A percentile compares a stretch with the other conserved stretches of the same genome.
These are phyloP conservation scores for Ischnura elegans DNA, from an alignment of 2,888 invertebrate genomes.

Conservation along the genomic window DNA sequence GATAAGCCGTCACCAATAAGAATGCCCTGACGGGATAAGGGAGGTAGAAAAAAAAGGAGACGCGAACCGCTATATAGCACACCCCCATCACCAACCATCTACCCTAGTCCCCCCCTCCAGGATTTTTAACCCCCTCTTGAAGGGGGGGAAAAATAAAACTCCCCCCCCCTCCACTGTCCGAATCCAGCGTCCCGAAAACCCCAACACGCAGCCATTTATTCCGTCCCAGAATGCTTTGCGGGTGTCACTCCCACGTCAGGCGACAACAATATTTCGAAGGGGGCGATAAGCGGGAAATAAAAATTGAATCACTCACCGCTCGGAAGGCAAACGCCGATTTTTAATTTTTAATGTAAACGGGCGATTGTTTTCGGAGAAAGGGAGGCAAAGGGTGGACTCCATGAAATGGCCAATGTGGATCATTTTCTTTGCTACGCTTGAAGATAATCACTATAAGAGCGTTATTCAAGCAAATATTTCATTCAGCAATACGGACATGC, in stretches of 20 bases:
- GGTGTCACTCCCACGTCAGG: slow-evolving; percentile 18
- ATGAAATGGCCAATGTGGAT: no score
- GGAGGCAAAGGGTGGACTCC: no score
- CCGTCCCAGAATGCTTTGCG: neutral
- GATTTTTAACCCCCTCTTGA: neutral
- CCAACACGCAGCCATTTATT: slow-evolving; percentile 16
- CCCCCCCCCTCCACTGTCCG: neutral
- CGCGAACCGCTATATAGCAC: neutral
- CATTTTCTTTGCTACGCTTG: no score
- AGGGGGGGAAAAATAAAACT: neutral
- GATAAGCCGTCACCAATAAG: slow-evolving; percentile 61
- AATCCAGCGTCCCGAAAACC: neutral
- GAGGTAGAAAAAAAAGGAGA: neutral
- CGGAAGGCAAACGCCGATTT: neutral
- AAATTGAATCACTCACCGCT: neutral
- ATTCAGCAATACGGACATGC: no score
- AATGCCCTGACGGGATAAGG: slow-evolving; percentile 28
- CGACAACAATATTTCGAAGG: slow-evolving; percentile 13
- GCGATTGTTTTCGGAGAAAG: neutral
- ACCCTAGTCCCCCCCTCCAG: neutral
- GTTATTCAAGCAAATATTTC: no score
- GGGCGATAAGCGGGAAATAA: neutral
- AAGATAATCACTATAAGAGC: no score
- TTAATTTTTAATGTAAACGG: neutral
- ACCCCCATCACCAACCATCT: neutral